Evolutionary conservation across 2,113 vertebrate genomes (phyloP), one percentile per base, ranked within the genome.

Genomic region (Dendropsophus ebraccatus): DNA sequence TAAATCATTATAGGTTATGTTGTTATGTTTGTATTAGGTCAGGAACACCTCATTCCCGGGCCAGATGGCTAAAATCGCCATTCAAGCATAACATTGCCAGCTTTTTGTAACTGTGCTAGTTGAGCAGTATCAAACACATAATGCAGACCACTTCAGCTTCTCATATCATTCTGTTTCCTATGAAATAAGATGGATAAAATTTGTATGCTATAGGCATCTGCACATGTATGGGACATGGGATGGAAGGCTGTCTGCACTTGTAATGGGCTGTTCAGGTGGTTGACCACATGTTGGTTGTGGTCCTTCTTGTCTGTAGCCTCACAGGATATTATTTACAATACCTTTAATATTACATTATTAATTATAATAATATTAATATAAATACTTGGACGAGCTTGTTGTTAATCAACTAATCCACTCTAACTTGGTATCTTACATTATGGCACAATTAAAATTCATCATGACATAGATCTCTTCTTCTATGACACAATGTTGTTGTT

Each of bases 401-500:
- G n/a, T n/a, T n/a, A n/a, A n/a, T n/a, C n/a, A n/a, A n/a, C n/a
- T 41, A 41, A 41, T 41, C 3, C 41, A 41, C 41, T 41, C 8
- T 41, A 41, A 41, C 41, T 9, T 19, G 30, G 62, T 67, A 25
- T 16, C 25, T 62, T 50, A 23, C 16, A 82, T 67, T 37, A 45
- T 6, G 25, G 23, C 45, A 28, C 50, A 32, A 54, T 10, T n/a
- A 19, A 70, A 52, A 75, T 60, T 62, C 32, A 75, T 45, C 23
- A 83, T 19, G 52, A 28, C 25, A 84, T 62, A 84, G 21, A 84
- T 84, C 37, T 81, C 54, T 37, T 87, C 25, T 81, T 62, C 50
- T 74, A 47, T 81, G 85, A 47, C n/a, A 74, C 77, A 87, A 87
- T 74, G 85, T 81, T 74, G 32, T 50, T 60, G 78, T 58, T 54